Evolutionary conservation across 1,140 invertebrate species (phyloP).

Genomic region (Zaprionus vittiger): DNA sequence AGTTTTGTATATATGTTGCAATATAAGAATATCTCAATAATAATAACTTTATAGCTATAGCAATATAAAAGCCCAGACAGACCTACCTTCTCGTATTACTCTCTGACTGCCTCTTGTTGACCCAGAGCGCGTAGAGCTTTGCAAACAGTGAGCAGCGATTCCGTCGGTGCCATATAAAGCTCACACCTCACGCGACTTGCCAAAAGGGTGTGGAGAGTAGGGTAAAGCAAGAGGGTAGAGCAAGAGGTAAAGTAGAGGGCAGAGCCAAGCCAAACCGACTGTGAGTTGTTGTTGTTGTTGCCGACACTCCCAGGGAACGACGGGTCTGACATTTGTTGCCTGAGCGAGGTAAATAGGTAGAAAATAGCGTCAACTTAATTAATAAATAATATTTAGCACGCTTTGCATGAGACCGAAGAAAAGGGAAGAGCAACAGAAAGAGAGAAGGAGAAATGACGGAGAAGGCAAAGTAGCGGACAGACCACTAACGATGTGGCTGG

Average conservation of each 20-base stretch:
- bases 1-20: fast-evolving
- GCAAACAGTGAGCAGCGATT: constrained; percentile 21
- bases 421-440: not conserved
- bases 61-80: not conserved
- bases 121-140: constrained; percentile 47
- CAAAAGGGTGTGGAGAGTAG: constrained; percentile 14
- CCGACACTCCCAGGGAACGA: constrained; percentile 63
- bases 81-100: not conserved
- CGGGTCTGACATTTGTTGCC: constrained; percentile 27
- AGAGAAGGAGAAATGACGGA: constrained; percentile 7
- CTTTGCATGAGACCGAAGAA: constrained; percentile 44
- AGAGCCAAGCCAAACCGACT: constrained; percentile 2
- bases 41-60: not conserved
- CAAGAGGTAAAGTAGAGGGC: not conserved
- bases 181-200: constrained; percentile 59
- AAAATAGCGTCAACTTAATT: constrained; percentile 80
- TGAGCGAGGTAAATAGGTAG: constrained; percentile 59
- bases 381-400: constrained; percentile 82
- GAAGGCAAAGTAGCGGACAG: constrained; percentile 18
- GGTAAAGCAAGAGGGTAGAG: not conserved
- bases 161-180: constrained; percentile 50
- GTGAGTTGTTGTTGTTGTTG: not conserved
- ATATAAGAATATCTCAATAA: not conserved
- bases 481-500: constrained; percentile 29
- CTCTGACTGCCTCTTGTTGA: constrained; percentile 22